Conservation (phyloP, 2,888 invertebrate genomes). For the Coecobrya sp. region DNA sequence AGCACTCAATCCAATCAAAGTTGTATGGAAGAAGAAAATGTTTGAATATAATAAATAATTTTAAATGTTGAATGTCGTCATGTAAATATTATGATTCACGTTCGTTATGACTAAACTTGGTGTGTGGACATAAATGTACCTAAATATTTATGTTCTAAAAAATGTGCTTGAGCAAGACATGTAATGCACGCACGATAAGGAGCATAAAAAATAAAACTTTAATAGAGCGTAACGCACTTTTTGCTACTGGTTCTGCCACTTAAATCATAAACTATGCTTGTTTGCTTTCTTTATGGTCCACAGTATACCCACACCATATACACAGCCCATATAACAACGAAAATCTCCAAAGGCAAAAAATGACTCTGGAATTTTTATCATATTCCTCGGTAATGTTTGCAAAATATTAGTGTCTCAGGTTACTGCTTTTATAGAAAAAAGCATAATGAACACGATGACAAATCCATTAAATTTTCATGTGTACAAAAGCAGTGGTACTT, state of each 20-base stretch:
- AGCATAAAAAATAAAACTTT: slow-evolving; percentile 49
- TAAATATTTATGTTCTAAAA: slow-evolving; percentile 1
- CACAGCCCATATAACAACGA: neutral
- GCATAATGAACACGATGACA: neutral
- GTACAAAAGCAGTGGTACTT: neutral
- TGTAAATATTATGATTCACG: slow-evolving; percentile 5
- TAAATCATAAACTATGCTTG: neutral
- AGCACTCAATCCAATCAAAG: slow-evolving; percentile 12
- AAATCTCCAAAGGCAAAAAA: neutral
- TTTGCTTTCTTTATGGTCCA: neutral
- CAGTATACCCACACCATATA: neutral
- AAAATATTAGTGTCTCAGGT: slow-evolving; percentile 23
- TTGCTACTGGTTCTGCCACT: slow-evolving; percentile 39
- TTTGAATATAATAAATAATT: neutral
- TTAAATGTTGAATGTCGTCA: neutral
- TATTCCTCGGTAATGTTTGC: slow-evolving; percentile 21
- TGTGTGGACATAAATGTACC: neutral
- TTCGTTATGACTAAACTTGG: neutral
- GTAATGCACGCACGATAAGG: slow-evolving; percentile 47
- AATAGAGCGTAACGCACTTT: slow-evolving; percentile 60
- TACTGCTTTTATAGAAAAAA: neutral
- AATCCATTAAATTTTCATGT: slow-evolving; percentile 16
- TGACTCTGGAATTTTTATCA: neutral
- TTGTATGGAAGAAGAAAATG: neutral
- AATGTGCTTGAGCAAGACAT: slow-evolving; percentile 27